Percentiles rank a stretch among this genome's conserved stretches.
Conservation (phyloP, 2,113 vertebrate genomes). For the Grantiella picta region DNA sequence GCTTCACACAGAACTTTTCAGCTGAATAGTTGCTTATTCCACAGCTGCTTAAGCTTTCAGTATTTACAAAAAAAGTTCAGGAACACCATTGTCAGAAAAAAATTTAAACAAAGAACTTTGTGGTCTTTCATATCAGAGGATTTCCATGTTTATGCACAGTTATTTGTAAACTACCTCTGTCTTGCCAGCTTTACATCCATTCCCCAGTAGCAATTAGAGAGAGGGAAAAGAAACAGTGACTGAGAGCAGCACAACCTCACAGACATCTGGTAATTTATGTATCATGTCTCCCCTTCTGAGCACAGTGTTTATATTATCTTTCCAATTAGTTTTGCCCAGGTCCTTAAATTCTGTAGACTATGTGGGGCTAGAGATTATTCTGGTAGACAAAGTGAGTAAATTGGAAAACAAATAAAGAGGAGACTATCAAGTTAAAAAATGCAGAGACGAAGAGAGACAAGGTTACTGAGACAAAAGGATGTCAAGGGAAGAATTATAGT, state of each 20-base stretch:
- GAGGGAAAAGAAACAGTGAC: not conserved
- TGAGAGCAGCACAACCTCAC: not conserved
- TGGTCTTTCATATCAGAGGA: not conserved
- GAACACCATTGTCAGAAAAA: not conserved
- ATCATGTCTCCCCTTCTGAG: not conserved
- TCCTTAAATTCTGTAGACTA: not conserved
- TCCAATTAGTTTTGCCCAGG: slow-evolving; percentile 15
- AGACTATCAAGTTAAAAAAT: not conserved
- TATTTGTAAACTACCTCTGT: not conserved
- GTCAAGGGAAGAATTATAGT: not conserved
- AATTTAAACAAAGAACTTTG: not conserved
- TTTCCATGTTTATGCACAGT: not conserved
- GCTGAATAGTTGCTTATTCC: not conserved
- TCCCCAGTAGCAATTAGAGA: not conserved
- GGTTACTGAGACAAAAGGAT: not conserved
- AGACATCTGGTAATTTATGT: slow-evolving; percentile 20
- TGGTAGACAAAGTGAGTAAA: not conserved
- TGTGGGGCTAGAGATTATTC: not conserved
- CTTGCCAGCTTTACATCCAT: not conserved
- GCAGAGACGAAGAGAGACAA: not conserved
- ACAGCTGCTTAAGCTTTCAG: not conserved
- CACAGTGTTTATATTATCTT: slow-evolving; percentile 19
- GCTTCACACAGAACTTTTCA: not conserved
- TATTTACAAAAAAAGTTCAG: not conserved
- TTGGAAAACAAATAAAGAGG: slow-evolving; percentile 6